Evolutionary conservation across 64 coral and sea anemone genomes (phyloP), one percentile per base, ranked within the genome.

Genomic region (Orbicella faveolata): DNA sequence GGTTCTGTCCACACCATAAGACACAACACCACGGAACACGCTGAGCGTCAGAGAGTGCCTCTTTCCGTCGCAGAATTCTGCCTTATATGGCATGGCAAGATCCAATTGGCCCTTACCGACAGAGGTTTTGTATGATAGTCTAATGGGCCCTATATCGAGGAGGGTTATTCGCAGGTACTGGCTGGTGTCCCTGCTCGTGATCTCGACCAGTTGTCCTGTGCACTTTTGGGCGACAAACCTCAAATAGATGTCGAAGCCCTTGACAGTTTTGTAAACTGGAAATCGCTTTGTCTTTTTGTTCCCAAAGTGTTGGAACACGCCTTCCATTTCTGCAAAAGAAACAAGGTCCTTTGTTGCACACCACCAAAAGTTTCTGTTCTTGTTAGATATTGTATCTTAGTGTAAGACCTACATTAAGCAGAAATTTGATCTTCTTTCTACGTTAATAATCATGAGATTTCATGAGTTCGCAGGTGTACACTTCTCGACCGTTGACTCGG

Each of bases 21-120:
- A 76, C 20, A 92, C 36, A 23, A 52, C 63, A 16, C 55, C 62
- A 35, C 75, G 48, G 65, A 59, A 61, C 55, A 84, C n/a, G 61
- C 19, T 64, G 44, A 92, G 11, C 0, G 25, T 33, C 9, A 92
- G 20, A 65, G 61, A 6, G 62, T 92, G 83, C 48, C 74, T 87
- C 77, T 87, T 87, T 41, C 90, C 90, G 17, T 92, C 74, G 70
- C 90, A 92, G 81, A 92, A 87, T 16, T 36, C 67, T 21, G 63
- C 63, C 23, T 86, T 68, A 17, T 30, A 67, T 36, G 75, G 63
- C 30, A 86, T 44, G 19, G 61, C 48, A 57, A 92, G 63, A 53
- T 78, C 54, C 44, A 92, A 25, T n/a, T 87, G 54, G 14, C 83
- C 84, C 19, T 75, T 76, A 23, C 90, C 90, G 1, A n/a, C n/a